Percentiles rank a stretch among this genome's conserved stretches.
Evolutionary conservation across 92 coral and sea anemone genomes (phyloP).

Genomic region (Zoanthus gigantus): DNA sequence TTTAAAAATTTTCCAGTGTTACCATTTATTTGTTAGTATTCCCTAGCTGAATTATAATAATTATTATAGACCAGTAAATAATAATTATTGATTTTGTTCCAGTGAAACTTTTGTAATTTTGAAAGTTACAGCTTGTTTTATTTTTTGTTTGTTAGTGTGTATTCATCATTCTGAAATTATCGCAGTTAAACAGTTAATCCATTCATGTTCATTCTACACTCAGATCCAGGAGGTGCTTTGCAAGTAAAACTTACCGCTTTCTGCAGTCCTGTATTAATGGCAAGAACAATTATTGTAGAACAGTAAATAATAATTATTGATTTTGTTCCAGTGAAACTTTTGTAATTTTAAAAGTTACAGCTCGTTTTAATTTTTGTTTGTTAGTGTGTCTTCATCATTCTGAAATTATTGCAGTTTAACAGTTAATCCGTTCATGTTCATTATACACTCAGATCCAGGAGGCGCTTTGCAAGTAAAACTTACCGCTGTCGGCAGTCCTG

Average conservation of each 20-base stretch:
- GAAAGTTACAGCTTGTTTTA: too few relatives aligned
- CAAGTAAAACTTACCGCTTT: conserved; percentile 41
- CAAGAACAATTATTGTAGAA: too few relatives aligned
- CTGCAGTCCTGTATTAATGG: conserved; percentile 41
- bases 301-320: neutral
- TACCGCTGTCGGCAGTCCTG: conserved; percentile 40
- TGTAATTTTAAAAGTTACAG: too few relatives aligned
- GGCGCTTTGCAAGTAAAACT: conserved; percentile 38
- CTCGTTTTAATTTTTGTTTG: neutral
- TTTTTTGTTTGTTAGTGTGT: neutral
- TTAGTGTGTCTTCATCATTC: neutral
- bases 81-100: too few relatives aligned
- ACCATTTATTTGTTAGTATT: too few relatives aligned
- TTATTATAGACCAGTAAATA: too few relatives aligned
- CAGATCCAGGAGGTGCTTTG: conserved; percentile 33
- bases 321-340: too few relatives aligned
- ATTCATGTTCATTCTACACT: neutral
- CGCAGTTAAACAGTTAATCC: neutral
- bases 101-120: too few relatives aligned
- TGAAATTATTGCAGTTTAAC: neutral
- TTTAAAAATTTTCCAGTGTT: too few relatives aligned
- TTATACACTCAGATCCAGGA: conserved; percentile 17
- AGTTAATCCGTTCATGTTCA: neutral
- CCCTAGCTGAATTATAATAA: too few relatives aligned
- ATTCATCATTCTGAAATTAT: neutral